These are phyloP conservation scores for Ameiurus melas DNA, from an alignment of 2,113 vertebrate genomes.

Conservation along the genomic window DNA sequence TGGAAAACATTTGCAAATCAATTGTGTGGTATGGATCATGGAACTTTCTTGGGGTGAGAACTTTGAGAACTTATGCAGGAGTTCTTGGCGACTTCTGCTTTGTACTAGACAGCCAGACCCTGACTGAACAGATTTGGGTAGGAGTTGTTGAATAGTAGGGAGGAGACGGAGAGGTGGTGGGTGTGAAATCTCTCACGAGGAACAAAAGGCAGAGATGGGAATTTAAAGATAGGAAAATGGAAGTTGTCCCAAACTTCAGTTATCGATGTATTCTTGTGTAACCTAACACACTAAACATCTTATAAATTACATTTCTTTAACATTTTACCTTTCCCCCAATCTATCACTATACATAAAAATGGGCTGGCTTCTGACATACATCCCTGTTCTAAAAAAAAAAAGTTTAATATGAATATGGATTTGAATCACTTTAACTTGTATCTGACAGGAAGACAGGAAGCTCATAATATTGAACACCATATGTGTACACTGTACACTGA, in stretches of 20 bases:
- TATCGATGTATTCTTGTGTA: not conserved
- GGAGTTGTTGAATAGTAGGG: constrained; percentile 20
- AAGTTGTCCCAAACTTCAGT: constrained; percentile 9
- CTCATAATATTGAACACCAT: not conserved
- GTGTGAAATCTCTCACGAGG: not conserved
- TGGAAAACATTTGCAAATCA: not conserved
- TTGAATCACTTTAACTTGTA: not conserved
- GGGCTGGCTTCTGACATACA: not conserved
- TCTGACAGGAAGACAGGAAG: not conserved
- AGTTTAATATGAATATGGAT: not conserved
- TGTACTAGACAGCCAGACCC: constrained; percentile 6
- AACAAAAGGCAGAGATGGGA: not conserved
- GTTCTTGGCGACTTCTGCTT: not conserved
- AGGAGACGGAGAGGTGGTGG: not conserved
- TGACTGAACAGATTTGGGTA: not conserved
- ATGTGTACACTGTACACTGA: not conserved
- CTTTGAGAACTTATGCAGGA: not conserved
- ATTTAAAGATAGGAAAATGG: not conserved
- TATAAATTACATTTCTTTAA: not conserved
- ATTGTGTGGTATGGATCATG: not conserved
- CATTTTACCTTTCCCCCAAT: not conserved
- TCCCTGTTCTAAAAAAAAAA: not conserved
- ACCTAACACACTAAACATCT: not conserved
- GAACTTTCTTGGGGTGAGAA: not conserved
- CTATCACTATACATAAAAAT: not conserved